These are phyloP conservation scores for Entomyzon cyanotis DNA, from an alignment of 2,113 vertebrate genomes.

Conservation along the genomic window DNA sequence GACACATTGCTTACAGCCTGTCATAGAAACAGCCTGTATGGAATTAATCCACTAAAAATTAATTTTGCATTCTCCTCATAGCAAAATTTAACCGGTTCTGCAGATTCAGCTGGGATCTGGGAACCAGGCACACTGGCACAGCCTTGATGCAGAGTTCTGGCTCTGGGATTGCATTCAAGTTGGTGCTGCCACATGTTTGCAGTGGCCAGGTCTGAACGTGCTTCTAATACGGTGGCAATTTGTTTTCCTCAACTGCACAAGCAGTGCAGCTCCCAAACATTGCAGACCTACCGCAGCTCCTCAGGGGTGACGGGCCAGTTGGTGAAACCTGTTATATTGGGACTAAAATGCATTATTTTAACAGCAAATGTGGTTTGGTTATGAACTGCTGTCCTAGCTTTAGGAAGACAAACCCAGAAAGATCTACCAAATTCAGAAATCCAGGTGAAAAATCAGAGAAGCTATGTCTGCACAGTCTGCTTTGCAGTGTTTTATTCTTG, in stretches of 20 bases:
- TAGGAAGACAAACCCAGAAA: neutral
- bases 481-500: neutral
- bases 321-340: neutral
- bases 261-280: neutral
- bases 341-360: neutral
- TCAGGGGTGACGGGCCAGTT: neutral
- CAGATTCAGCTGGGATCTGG: neutral
- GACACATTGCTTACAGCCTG: neutral
- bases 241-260: neutral
- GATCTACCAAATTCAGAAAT: neutral
- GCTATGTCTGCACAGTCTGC: neutral
- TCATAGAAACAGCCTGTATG: neutral
- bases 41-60: slow-evolving; percentile 20
- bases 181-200: neutral
- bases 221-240: neutral
- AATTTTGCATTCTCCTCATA: neutral
- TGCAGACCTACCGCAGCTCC: neutral
- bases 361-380: neutral
- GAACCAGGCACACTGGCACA: neutral
- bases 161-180: neutral
- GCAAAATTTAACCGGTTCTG: neutral
- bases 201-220: neutral
- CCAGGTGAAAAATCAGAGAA: neutral
- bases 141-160: neutral
- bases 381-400: neutral